Evolutionary conservation across 2,797 vertebrate genomes (phyloP).

Genomic region (Ptychadena robeensis): DNA sequence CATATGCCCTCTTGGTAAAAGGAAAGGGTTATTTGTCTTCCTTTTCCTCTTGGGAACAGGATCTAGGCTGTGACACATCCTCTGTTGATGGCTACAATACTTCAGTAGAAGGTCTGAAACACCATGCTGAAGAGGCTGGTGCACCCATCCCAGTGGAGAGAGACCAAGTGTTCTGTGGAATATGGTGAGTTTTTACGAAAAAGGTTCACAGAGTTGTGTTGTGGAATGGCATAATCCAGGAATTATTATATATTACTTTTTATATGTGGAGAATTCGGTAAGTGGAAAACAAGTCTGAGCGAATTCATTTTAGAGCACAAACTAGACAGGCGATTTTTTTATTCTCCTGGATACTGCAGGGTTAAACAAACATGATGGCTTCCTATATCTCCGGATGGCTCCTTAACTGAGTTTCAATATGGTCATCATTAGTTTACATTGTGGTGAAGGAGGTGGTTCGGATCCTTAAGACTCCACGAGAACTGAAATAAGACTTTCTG

Average conservation of each 20-base stretch:
- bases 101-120: neutral
- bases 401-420: neutral
- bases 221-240: neutral
- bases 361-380: no score
- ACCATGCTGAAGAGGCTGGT: slow-evolving; percentile 45
- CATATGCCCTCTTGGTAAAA: neutral
- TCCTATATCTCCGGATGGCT: no score
- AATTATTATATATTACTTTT: no score
- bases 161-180: slow-evolving; percentile 74
- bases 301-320: no score
- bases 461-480: neutral
- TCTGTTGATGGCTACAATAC: slow-evolving; percentile 25
- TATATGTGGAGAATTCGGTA: no score
- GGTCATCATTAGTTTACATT: neutral
- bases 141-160: slow-evolving; percentile 74
- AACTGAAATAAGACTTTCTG: no score
- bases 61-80: slow-evolving; percentile 50
- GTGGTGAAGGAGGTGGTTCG: no score
- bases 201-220: neutral
- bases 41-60: slow-evolving; percentile 43
- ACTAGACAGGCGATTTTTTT: no score
- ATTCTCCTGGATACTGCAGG: no score
- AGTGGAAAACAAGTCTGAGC: no score
- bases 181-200: slow-evolving; percentile 73
- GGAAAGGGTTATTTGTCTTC: slow-evolving; percentile 30